Conservation (phyloP, 2,888 invertebrate genomes). For the Laspeyria flexula region DNA sequence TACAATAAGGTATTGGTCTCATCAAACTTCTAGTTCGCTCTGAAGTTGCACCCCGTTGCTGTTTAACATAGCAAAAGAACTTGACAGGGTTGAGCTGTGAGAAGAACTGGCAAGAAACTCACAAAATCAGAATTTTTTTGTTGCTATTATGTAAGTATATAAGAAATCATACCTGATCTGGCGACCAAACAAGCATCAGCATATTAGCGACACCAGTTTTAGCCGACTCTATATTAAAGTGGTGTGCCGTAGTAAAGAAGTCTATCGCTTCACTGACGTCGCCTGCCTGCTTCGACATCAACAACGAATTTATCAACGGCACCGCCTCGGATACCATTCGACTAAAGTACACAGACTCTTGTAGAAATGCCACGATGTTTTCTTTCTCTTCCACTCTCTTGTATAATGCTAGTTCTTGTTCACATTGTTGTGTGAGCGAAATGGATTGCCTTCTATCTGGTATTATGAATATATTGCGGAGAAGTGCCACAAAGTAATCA, state of each 20-base stretch:
- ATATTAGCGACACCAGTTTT: slow-evolving; percentile 90
- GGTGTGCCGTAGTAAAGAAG: slow-evolving; percentile 93
- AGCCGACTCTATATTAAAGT: slow-evolving; percentile 91
- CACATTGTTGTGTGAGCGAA: slow-evolving; percentile 71
- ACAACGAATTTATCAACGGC: slow-evolving; percentile 89
- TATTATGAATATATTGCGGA: slow-evolving; percentile 74
- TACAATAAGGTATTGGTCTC: no score
- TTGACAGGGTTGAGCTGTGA: no score
- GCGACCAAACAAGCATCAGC: slow-evolving; percentile 92
- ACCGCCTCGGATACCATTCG: slow-evolving; percentile 75
- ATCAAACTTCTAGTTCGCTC: no score
- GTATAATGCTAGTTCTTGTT: slow-evolving; percentile 74
- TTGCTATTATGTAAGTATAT: no score
- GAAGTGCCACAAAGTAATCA: slow-evolving; percentile 75
- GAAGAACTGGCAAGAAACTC: no score
- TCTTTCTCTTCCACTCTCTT: slow-evolving; percentile 87
- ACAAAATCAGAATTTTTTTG: no score
- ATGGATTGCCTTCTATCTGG: slow-evolving; percentile 66
- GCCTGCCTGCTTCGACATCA: slow-evolving; percentile 90
- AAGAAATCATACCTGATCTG: slow-evolving; percentile 87
- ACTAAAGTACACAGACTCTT: slow-evolving; percentile 87
- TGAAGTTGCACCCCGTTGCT: no score
- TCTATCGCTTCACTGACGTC: slow-evolving; percentile 96
- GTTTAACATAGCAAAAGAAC: no score
- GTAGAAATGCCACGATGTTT: slow-evolving; percentile 89